Evolutionary conservation across 1,140 invertebrate genomes (phyloP).

Genomic region (Coptotermes formosanus): DNA sequence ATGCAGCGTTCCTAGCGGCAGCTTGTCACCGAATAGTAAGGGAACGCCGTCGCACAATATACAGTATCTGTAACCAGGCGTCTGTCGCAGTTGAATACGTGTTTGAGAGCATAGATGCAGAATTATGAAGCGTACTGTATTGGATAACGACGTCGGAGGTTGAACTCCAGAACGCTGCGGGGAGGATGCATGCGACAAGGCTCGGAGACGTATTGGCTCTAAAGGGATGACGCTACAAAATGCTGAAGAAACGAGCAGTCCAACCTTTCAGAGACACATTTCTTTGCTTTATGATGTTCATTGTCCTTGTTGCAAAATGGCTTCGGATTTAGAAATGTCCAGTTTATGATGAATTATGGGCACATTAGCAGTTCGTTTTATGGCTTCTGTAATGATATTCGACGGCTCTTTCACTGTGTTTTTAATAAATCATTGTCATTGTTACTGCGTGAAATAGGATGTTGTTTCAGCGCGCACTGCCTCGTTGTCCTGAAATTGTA

Average conservation of each 20-base stretch:
- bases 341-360: constrained; percentile 2
- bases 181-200: not conserved
- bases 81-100: not conserved
- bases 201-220: not conserved
- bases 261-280: not conserved
- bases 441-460: too few relatives aligned
- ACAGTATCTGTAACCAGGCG: too few relatives aligned
- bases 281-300: not conserved
- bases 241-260: not conserved
- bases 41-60: not conserved
- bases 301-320: not conserved
- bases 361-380: too few relatives aligned
- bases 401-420: not conserved
- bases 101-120: not conserved
- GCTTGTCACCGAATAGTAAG: too few relatives aligned
- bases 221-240: not conserved
- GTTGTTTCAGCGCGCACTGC: too few relatives aligned
- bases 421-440: too few relatives aligned
- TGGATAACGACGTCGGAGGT: not conserved
- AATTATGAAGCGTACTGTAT: not conserved
- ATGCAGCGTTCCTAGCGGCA: not conserved
- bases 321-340: not conserved
- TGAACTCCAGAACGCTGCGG: constrained; percentile 3
- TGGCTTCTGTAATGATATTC: not conserved
- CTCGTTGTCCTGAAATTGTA: too few relatives aligned